These are phyloP conservation scores for Planiliza haematocheilus DNA, from an alignment of 2,113 vertebrate species.

Conservation along the genomic window DNA sequence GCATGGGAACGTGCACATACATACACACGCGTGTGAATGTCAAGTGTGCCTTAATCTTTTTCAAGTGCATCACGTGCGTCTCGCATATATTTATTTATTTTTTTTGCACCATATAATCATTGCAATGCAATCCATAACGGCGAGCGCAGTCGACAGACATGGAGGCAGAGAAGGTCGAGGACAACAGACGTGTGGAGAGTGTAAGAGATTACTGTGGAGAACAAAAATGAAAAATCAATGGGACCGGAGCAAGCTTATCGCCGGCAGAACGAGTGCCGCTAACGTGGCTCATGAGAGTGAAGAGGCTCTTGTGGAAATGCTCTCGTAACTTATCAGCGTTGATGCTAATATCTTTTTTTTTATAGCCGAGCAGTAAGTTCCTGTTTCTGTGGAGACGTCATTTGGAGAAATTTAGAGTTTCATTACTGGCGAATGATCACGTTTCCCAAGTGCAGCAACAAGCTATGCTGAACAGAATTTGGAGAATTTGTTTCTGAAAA, in stretches of 20 bases:
- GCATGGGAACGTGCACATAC: not conserved
- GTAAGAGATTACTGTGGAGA: slow-evolving; percentile 53
- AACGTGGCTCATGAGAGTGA: slow-evolving; percentile 13
- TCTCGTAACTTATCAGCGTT: not conserved
- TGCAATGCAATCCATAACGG: slow-evolving; percentile 62
- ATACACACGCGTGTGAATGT: slow-evolving; percentile 27
- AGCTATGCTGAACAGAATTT: too few species aligned
- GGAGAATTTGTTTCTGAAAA: too few species aligned
- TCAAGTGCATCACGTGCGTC: slow-evolving; percentile 74
- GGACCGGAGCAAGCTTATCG: slow-evolving; percentile 63
- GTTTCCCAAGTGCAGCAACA: too few species aligned
- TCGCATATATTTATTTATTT: slow-evolving; percentile 39
- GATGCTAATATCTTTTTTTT: not conserved
- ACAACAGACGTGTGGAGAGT: slow-evolving; percentile 30
- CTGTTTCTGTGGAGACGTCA: too few species aligned
- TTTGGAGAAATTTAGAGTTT: too few species aligned
- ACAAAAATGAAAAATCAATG: slow-evolving; percentile 31
- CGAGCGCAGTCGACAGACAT: slow-evolving; percentile 52
- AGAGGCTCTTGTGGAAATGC: not conserved
- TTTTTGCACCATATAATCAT: slow-evolving; percentile 70
- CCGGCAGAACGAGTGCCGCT: slow-evolving; percentile 48
- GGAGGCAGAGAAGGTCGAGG: slow-evolving; percentile 37
- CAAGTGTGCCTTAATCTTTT: slow-evolving; percentile 70
- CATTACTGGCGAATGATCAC: too few species aligned
- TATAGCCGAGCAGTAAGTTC: too few species aligned